phyloP scores from a whole-genome alignment of 2,888 invertebrate genomes.

The Tetheella fluctuosa region DNA sequence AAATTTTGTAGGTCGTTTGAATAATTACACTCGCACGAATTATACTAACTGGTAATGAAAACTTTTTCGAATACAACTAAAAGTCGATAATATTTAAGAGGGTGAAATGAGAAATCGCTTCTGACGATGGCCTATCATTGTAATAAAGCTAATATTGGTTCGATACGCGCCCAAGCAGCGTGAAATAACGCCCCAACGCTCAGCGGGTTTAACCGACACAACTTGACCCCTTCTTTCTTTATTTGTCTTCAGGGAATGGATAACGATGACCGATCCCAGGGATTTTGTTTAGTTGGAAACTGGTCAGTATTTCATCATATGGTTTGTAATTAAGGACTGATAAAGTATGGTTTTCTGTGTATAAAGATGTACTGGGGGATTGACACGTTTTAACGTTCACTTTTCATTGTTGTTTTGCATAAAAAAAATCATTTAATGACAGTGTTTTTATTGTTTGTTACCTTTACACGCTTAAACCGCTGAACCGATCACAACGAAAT shows the following conservation, averaged over 20 bases:
- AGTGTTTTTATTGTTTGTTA: too few relatives aligned
- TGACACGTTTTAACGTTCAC: neutral
- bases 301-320: slow-evolving; percentile 32
- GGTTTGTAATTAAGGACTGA: slow-evolving; percentile 60
- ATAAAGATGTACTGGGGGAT: neutral
- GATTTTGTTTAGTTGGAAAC: slow-evolving; percentile 38
- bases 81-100: slow-evolving; percentile 55
- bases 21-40: neutral
- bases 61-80: slow-evolving; percentile 23
- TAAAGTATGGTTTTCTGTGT: slow-evolving; percentile 53
- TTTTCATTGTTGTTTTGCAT: too few relatives aligned
- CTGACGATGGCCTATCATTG: slow-evolving; percentile 74
- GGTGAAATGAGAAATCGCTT: slow-evolving; percentile 70
- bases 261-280: slow-evolving; percentile 5
- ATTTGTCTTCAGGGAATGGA: slow-evolving; percentile 32
- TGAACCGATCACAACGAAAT: too few relatives aligned
- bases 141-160: slow-evolving; percentile 83
- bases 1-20: neutral
- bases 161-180: slow-evolving; percentile 80
- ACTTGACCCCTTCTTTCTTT: slow-evolving; percentile 57
- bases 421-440: too few relatives aligned
- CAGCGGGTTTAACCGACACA: slow-evolving; percentile 23
- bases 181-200: slow-evolving; percentile 72
- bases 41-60: neutral
- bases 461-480: too few relatives aligned